These are phyloP conservation scores for Tillus elongatus DNA, from an alignment of 2,888 invertebrate species.

Conservation along the genomic window DNA sequence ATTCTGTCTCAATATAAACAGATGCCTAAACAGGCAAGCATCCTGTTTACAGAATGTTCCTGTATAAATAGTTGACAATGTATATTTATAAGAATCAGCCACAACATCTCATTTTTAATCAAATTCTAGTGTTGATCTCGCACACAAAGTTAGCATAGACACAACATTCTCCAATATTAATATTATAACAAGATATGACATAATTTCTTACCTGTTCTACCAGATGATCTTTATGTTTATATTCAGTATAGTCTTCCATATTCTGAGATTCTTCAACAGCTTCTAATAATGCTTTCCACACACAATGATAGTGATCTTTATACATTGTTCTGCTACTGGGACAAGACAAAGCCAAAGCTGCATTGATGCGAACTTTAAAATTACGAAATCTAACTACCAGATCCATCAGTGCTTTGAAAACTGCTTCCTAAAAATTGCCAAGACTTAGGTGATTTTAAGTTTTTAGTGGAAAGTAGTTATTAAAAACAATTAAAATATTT, in stretches of 20 bases:
- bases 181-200: conserved; percentile 12
- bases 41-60: too few species aligned
- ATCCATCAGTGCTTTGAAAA: conserved; percentile 56
- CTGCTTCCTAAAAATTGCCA: conserved; percentile 44
- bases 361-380: conserved; percentile 85
- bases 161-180: conserved; percentile 6
- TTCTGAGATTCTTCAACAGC: conserved; percentile 71
- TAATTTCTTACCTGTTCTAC: conserved; percentile 75
- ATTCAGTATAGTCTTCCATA: conserved; percentile 74
- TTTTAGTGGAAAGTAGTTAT: conserved; percentile 11
- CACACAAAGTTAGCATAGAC: too few species aligned
- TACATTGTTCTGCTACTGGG: conserved; percentile 54
- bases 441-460: background rate
- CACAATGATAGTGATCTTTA: conserved; percentile 49
- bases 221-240: conserved; percentile 76
- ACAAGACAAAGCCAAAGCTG: conserved; percentile 63
- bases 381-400: conserved; percentile 67
- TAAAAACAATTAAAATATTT: too few species aligned
- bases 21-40: too few species aligned
- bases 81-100: too few species aligned
- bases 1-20: too few species aligned
- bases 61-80: too few species aligned
- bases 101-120: too few species aligned
- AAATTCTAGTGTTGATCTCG: too few species aligned
- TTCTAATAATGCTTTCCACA: conserved; percentile 64